Evolutionary conservation across 30 jellyfish, hydroid and myxozoan genomes (phyloP).

Genomic region (Hydractinia symbiolongicarpus): DNA sequence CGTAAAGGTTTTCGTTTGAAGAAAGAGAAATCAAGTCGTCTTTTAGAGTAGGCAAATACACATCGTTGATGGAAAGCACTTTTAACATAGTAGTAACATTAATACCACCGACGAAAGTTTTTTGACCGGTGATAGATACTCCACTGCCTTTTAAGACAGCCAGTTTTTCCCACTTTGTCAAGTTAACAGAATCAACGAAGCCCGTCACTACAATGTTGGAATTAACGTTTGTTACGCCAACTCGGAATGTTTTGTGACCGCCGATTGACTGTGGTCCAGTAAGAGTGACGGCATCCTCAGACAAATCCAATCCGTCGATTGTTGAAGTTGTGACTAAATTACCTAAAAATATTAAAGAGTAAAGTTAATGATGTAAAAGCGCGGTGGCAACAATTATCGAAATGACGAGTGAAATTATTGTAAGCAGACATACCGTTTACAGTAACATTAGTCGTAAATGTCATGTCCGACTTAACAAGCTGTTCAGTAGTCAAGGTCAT

Average conservation of each 20-base stretch:
- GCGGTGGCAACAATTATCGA: background rate
- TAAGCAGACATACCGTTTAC: slow-evolving; percentile 48
- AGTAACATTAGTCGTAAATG: slow-evolving; percentile 27
- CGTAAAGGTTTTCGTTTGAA: slow-evolving; percentile 21
- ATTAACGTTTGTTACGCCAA: background rate
- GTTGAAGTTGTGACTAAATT: slow-evolving; percentile 42
- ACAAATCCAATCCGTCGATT: slow-evolving; percentile 55
- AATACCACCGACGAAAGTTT: slow-evolving; percentile 35
- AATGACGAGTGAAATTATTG: background rate
- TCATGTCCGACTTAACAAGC: slow-evolving; percentile 32
- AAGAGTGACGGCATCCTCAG: slow-evolving; percentile 55
- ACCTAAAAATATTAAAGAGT: slow-evolving; percentile 18
- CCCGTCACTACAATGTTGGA: slow-evolving; percentile 48
- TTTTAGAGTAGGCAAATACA: background rate
- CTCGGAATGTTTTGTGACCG: slow-evolving; percentile 53
- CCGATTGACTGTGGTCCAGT: slow-evolving; percentile 52
- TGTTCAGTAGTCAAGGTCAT: slow-evolving; percentile 65
- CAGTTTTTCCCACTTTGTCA: slow-evolving; percentile 26
- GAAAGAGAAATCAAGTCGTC: slow-evolving; percentile 3
- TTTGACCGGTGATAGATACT: slow-evolving; percentile 51
- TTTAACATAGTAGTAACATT: slow-evolving; percentile 20
- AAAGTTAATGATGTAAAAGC: background rate
- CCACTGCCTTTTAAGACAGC: slow-evolving; percentile 9
- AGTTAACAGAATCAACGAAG: slow-evolving; percentile 65
- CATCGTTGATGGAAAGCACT: slow-evolving; percentile 27